These are phyloP conservation scores for Scylla paramamosain DNA, from an alignment of 1,140 invertebrate genomes.

Conservation along the genomic window DNA sequence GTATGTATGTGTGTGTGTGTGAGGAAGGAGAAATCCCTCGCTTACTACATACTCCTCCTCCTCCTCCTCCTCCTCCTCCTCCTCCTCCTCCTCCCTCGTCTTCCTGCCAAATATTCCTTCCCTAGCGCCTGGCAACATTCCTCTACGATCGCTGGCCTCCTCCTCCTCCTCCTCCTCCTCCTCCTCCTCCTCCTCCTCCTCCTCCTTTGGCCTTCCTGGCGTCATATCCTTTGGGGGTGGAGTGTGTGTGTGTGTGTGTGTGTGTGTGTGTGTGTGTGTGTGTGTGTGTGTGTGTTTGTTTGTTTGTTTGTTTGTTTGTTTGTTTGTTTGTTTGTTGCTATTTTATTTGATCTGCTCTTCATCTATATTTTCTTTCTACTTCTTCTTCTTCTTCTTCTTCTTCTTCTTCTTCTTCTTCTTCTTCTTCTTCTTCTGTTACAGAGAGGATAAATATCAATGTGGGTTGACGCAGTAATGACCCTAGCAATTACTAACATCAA, in stretches of 20 bases:
- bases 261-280: too few species aligned
- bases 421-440: background rate
- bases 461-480: background rate
- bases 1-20: background rate
- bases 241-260: too few species aligned
- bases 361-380: too few species aligned
- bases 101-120: background rate
- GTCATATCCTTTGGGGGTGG: background rate
- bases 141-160: constrained; percentile 8
- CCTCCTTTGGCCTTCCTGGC: background rate
- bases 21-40: background rate
- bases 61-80: background rate
- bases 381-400: too few species aligned
- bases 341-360: background rate
- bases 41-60: background rate
- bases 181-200: background rate
- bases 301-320: too few species aligned
- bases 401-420: background rate
- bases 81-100: background rate
- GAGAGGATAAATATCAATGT: background rate
- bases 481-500: background rate
- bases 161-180: background rate
- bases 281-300: too few species aligned
- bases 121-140: background rate
- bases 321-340: background rate